Percentiles rank a stretch among this genome's conserved stretches.
phyloP scores from a whole-genome alignment of 2,113 vertebrate genomes.

The Spermophilus dauricus region DNA sequence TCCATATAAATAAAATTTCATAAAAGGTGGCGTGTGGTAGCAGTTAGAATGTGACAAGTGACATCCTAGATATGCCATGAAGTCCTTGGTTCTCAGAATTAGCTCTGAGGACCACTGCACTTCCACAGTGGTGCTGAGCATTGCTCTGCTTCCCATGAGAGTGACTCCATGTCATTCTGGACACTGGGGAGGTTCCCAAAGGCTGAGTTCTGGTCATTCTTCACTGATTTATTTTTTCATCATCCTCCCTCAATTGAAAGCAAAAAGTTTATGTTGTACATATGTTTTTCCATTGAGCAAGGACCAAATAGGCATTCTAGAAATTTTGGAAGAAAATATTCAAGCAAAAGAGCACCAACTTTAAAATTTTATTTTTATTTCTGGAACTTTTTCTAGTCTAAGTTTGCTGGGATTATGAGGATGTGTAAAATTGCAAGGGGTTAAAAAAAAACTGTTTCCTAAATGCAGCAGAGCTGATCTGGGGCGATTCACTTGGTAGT shows the following conservation, averaged over 20 bases:
- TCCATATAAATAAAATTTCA: neutral
- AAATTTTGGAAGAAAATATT: neutral
- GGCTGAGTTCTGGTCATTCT: neutral
- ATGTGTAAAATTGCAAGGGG: neutral
- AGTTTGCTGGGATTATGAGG: neutral
- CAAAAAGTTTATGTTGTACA: neutral
- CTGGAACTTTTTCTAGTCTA: slow-evolving; percentile 39
- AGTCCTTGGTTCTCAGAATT: neutral
- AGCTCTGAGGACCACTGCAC: neutral
- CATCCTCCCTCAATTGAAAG: neutral
- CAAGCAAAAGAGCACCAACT: neutral
- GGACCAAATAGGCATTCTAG: neutral
- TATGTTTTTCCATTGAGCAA: neutral
- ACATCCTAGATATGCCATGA: neutral
- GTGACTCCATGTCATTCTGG: no score
- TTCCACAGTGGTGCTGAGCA: neutral
- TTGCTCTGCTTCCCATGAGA: neutral
- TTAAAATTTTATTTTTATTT: slow-evolving; percentile 28
- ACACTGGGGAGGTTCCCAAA: no score
- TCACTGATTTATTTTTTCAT: neutral
- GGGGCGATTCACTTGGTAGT: neutral
- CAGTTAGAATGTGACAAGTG: neutral
- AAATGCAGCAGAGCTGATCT: neutral
- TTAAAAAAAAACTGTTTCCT: neutral
- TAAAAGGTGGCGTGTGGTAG: neutral